Evolutionary conservation across 1,140 invertebrate species (phyloP), one percentile per base, ranked within the genome.

Genomic region (Drosophila pruinosa): DNA sequence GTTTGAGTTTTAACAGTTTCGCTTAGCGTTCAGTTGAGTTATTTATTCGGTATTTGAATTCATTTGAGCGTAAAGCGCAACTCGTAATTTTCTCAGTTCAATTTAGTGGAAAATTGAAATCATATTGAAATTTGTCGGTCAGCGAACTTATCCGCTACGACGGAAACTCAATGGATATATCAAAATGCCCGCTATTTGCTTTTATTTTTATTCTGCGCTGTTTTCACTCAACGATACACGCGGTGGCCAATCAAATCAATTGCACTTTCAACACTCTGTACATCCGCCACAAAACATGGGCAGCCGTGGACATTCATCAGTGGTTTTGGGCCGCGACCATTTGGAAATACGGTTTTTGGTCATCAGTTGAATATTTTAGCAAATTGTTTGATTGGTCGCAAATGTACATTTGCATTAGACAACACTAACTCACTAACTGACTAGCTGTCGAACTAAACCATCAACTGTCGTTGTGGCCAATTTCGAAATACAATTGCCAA

Each of bases 81-180:
- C 71, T 53, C 58, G 50, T 67, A 72, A 75, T 75, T 78, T 78
- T 58, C 75, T 72, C 68, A 62, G 75, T 61, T 77, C 67, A 78
- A 78, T 78, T 78, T 78, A 53, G 67, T 59, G 75, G 75, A 75
- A 78, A 78, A 78, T 78, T 78, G 61, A 75, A 78, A 75, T 75
- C 72, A 75, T 78, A 78, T 78, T 75, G 67, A 78, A 75, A 71
- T 74, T 76, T 63, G 74, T 59, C 65, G 71, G 71, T 73, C 70
- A 72, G 45, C 56, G 50, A 68, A 57, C 68, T 71, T 43, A 72
- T 58, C 31, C 41, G 69, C 56, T 12, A 28, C 45, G 31, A 52
- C 43, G 26, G 7, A 65, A 71, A 59, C 59, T 41, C 43, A 50
- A 50, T 57, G 61, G 50, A 57, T 50, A 68, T 62, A 69, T 69